Conservation (phyloP, 2,888 invertebrate genomes). For the Trypoxylon attenuatum region DNA sequence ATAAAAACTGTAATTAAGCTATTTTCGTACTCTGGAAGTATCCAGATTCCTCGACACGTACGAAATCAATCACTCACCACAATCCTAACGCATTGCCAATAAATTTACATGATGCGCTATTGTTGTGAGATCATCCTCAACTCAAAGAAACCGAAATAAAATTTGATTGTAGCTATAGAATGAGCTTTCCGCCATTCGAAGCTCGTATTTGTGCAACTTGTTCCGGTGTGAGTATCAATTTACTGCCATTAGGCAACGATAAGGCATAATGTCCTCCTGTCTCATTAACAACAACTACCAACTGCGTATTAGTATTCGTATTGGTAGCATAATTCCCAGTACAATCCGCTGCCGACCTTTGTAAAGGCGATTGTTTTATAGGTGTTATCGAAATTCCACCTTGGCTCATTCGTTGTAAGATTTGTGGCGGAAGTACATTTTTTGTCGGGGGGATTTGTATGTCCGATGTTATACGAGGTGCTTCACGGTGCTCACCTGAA, state of each 20-base stretch:
- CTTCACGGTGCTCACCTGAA: constrained; percentile 48
- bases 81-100: too few species aligned
- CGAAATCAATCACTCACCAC: too few species aligned
- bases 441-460: constrained; percentile 42
- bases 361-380: constrained; percentile 57
- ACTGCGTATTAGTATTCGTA: constrained; percentile 56
- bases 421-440: constrained; percentile 61
- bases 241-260: constrained; percentile 72
- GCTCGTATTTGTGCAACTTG: constrained; percentile 73
- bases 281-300: constrained; percentile 72
- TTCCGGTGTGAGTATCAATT: constrained; percentile 71
- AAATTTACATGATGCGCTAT: too few species aligned
- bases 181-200: constrained; percentile 71
- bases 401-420: constrained; percentile 69
- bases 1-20: too few species aligned
- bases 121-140: too few species aligned
- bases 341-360: too few species aligned
- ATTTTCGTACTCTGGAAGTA: too few species aligned
- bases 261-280: constrained; percentile 72
- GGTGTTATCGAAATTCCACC: constrained; percentile 72
- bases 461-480: too few species aligned
- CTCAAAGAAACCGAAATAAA: too few species aligned
- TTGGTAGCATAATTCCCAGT: too few species aligned
- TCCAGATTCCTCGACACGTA: too few species aligned
- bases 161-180: constrained; percentile 62